Percentiles rank a stretch among this genome's conserved stretches.
These are phyloP conservation scores for Prunella strophiata DNA, from an alignment of 2,797 vertebrate species.

Conservation along the genomic window DNA sequence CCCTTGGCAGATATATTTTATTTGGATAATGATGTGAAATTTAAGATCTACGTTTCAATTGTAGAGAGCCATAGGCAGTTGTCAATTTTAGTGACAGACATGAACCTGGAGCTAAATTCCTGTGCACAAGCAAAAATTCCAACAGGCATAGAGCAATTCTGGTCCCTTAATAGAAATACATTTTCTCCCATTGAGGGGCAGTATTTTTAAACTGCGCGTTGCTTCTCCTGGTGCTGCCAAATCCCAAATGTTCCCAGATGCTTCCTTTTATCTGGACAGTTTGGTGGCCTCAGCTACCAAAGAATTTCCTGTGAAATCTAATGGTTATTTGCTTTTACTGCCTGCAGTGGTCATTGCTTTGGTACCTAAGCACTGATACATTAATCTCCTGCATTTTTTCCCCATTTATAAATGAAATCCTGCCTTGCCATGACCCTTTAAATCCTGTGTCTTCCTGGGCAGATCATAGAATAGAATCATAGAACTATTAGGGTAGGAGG, in stretches of 20 bases:
- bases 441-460: background rate
- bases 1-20: conserved; percentile 89
- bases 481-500: background rate
- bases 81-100: conserved; percentile 92
- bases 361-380: background rate
- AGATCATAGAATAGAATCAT: background rate
- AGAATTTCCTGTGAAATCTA: conserved; percentile 56
- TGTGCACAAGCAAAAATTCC: conserved; percentile 85
- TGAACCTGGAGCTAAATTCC: conserved; percentile 84
- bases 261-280: conserved; percentile 58
- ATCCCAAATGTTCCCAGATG: conserved; percentile 65
- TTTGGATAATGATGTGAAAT: conserved; percentile 98
- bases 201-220: conserved; percentile 73
- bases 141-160: conserved; percentile 78
- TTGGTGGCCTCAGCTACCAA: conserved; percentile 56
- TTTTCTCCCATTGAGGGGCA: conserved; percentile 76
- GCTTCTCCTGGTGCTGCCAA: conserved; percentile 59
- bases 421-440: background rate
- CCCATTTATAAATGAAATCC: background rate
- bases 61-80: conserved; percentile 90
- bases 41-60: conserved; percentile 96
- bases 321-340: background rate
- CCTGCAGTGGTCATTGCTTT: background rate
- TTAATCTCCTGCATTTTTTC: background rate
- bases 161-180: conserved; percentile 81